phyloP scores from a whole-genome alignment of 2,113 vertebrate species.

The Percina caprodes region DNA sequence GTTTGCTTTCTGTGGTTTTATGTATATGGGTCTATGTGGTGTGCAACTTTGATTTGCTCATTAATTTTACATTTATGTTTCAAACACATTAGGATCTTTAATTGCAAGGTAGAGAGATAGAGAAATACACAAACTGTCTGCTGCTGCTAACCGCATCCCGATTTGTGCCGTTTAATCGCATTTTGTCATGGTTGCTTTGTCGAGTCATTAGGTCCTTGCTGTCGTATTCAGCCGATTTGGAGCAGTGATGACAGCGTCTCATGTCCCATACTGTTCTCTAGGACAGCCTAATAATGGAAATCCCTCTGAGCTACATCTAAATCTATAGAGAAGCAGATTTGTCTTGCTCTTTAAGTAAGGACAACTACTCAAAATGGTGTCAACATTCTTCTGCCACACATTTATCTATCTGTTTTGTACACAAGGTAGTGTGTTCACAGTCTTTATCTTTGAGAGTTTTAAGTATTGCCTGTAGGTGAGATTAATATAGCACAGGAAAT shows the following conservation, averaged over 20 bases:
- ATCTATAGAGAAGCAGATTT: constrained; percentile 60
- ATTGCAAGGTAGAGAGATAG: constrained; percentile 18
- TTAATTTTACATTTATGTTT: constrained; percentile 62
- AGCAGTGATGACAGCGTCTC: constrained; percentile 50
- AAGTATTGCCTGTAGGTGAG: constrained; percentile 29
- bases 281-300: constrained; percentile 62
- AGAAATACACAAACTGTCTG: constrained; percentile 32
- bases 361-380: constrained; percentile 54
- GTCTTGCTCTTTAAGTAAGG: constrained; percentile 51
- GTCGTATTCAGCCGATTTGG: constrained; percentile 53
- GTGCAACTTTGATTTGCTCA: constrained; percentile 71
- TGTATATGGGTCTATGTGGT: constrained; percentile 55
- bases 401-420: constrained; percentile 26
- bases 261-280: constrained; percentile 55
- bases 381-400: constrained; percentile 27
- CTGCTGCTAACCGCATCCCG: constrained; percentile 67
- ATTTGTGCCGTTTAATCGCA: constrained; percentile 33
- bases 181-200: constrained; percentile 54
- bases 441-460: constrained; percentile 32
- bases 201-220: constrained; percentile 48
- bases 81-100: constrained; percentile 24
- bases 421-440: constrained; percentile 14
- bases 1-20: constrained; percentile 48
- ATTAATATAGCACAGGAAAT: constrained; percentile 39
- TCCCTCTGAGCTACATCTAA: constrained; percentile 52